phyloP scores from a whole-genome alignment of 2,888 invertebrate species.

The Latrodectus hesperus region DNA sequence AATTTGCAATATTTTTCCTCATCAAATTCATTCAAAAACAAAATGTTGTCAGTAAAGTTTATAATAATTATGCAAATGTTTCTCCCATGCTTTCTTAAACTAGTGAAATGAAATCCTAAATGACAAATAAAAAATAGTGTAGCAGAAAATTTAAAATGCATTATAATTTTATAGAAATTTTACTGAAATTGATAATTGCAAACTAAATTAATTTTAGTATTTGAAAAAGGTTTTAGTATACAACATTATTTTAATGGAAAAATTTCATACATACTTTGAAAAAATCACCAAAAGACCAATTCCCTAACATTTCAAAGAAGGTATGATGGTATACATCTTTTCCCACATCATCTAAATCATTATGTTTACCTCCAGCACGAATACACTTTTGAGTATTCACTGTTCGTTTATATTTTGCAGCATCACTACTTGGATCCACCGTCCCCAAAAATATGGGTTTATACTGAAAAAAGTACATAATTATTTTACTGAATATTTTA shows the following conservation, averaged over 20 bases:
- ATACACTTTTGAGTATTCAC: constrained; percentile 99
- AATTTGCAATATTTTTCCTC: no score
- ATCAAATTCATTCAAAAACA: no score
- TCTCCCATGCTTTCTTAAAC: no score
- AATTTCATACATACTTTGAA: constrained; percentile 84
- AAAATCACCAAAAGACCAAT: constrained; percentile 99
- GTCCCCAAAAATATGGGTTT: constrained; percentile 98
- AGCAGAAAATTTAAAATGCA: no score
- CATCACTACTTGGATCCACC: constrained; percentile 96
- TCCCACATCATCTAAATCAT: constrained; percentile 99
- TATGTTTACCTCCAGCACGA: constrained; percentile 99
- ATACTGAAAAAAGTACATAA: constrained; percentile 79
- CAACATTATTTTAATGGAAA: background rate
- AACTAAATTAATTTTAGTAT: no score
- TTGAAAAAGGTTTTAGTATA: no score
- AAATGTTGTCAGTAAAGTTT: no score
- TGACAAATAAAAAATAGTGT: no score
- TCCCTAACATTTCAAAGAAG: constrained; percentile 99
- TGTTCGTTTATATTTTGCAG: constrained; percentile 90
- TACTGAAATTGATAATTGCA: no score
- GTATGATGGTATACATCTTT: constrained; percentile 99
- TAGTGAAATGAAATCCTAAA: no score
- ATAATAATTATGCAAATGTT: no score
- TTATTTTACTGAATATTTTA: constrained; percentile 16
- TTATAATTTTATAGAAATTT: no score